Percentiles rank a stretch among this genome's conserved stretches.
Conservation (phyloP, 2,113 vertebrate genomes). For the Papio anubis region DNA sequence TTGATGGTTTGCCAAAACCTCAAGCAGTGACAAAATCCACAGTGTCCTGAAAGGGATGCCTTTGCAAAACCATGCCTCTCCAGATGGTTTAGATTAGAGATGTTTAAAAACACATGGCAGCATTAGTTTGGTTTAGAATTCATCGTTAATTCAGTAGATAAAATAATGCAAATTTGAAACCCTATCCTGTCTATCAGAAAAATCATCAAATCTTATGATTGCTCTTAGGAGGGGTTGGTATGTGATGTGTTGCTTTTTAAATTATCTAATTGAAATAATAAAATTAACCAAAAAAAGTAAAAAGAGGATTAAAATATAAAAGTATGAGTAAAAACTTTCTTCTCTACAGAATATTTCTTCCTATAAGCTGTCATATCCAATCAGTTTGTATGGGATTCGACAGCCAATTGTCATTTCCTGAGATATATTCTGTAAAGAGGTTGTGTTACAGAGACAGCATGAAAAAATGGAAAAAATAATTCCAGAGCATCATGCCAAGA, state of each 20-base stretch:
- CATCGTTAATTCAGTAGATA: constrained; percentile 79
- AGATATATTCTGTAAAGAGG: constrained; percentile 59
- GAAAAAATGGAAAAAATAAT: constrained; percentile 53
- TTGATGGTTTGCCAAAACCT: constrained; percentile 91
- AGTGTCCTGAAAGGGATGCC: constrained; percentile 92
- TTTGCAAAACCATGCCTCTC: constrained; percentile 87
- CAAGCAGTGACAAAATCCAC: constrained; percentile 95
- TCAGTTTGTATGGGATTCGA: constrained; percentile 72
- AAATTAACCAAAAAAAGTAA: constrained; percentile 66
- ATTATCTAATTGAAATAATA: constrained; percentile 75
- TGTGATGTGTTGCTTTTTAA: constrained; percentile 75
- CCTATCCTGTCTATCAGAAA: constrained; percentile 65
- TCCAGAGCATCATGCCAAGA: constrained; percentile 4
- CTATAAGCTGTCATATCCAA: constrained; percentile 75
- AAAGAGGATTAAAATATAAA: constrained; percentile 60
- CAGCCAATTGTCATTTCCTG: constrained; percentile 80
- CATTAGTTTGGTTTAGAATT: constrained; percentile 82
- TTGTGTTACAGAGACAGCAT: constrained; percentile 63
- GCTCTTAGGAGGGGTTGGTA: constrained; percentile 73
- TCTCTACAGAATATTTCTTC: constrained; percentile 61
- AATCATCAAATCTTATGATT: constrained; percentile 74
- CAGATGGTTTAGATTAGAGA: constrained; percentile 94
- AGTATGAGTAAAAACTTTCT: constrained; percentile 58
- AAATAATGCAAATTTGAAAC: constrained; percentile 83
- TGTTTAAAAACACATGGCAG: constrained; percentile 92